These are phyloP conservation scores for Euphysa ruthae DNA, from an alignment of 30 jellyfish, hydroid and myxozoan species.

Conservation along the genomic window DNA sequence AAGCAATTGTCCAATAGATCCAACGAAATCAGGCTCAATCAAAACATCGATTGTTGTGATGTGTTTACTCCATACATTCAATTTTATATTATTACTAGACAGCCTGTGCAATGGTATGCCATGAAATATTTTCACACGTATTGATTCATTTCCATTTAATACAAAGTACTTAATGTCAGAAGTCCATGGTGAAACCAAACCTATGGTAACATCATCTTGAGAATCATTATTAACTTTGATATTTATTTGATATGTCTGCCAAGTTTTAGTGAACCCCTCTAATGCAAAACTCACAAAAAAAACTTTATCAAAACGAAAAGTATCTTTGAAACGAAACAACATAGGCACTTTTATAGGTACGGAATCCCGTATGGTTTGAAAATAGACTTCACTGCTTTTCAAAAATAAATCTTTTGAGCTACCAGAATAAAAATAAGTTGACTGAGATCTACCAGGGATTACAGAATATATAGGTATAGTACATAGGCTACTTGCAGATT, in stretches of 20 bases:
- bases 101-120: not conserved
- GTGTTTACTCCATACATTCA: not conserved
- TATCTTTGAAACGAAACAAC: not conserved
- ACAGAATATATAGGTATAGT: not conserved
- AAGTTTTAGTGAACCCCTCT: not conserved
- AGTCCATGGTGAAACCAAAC: not conserved
- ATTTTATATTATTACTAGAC: not conserved
- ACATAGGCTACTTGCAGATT: not conserved
- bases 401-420: not conserved
- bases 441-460: not conserved
- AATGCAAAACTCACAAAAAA: not conserved
- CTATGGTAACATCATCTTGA: not conserved
- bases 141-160: not conserved
- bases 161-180: not conserved
- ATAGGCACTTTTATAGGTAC: not conserved
- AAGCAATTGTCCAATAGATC: not conserved
- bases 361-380: not conserved
- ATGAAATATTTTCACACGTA: not conserved
- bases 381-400: too few relatives aligned
- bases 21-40: not conserved
- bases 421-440: not conserved
- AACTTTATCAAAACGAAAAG: not conserved
- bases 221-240: not conserved
- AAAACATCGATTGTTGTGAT: not conserved
- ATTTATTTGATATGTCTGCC: not conserved